A percentile compares a stretch with the other conserved stretches of the same genome.
These are phyloP conservation scores for Gouania willdenowi DNA, from an alignment of 2,797 vertebrate species.

Conservation along the genomic window DNA sequence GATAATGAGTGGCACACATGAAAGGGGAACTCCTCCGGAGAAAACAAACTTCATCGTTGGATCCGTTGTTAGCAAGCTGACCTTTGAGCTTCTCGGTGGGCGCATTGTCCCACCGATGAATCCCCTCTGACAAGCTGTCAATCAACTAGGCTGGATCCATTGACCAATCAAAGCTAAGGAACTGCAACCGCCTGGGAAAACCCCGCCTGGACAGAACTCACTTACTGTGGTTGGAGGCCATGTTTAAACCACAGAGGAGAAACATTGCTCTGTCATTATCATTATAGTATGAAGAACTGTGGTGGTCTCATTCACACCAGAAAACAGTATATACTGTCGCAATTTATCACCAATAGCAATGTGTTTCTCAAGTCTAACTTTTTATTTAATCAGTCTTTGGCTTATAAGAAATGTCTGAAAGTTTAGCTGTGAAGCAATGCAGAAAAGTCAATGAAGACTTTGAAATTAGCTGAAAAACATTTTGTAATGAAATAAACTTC, in stretches of 20 bases:
- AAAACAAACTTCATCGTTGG: conserved; percentile 55
- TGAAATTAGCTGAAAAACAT: too few relatives aligned
- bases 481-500: too few relatives aligned
- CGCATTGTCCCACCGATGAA: conserved; percentile 53
- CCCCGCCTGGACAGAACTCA: conserved; percentile 10
- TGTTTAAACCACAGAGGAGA: conserved; percentile 31
- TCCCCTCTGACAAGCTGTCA: conserved; percentile 56
- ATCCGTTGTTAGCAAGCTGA: conserved; percentile 65
- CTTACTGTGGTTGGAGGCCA: conserved; percentile 22
- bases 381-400: too few relatives aligned
- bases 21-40: conserved; percentile 55
- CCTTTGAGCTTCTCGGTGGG: conserved; percentile 51
- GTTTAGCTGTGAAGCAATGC: too few relatives aligned
- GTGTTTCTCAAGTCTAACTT: too few relatives aligned
- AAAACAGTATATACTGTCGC: too few relatives aligned
- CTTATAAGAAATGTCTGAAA: too few relatives aligned
- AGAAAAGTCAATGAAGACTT: too few relatives aligned
- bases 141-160: conserved; percentile 37
- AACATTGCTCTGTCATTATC: conserved; percentile 12
- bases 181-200: conserved; percentile 19
- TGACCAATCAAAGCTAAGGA: conserved; percentile 32
- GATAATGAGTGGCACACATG: conserved; percentile 68
- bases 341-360: too few relatives aligned
- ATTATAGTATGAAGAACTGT: conserved; percentile 6
- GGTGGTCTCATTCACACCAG: too few relatives aligned